Conservation (phyloP, 64 coral and sea anemone species). For the Montipora foliosa region DNA sequence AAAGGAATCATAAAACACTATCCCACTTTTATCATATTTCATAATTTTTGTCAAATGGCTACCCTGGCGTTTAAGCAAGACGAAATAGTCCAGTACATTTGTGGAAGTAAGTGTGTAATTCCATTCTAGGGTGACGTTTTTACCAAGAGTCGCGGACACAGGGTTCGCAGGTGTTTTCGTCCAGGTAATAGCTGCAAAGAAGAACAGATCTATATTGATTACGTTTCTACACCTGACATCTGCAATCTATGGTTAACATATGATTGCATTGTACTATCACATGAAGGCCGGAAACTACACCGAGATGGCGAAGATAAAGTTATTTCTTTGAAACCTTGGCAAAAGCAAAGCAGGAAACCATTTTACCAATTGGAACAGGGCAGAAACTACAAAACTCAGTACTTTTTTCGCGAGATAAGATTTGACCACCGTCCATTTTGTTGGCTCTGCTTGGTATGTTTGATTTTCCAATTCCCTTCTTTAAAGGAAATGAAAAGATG, state of each 20-base stretch:
- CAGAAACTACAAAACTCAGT: background rate
- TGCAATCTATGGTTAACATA: too few relatives aligned
- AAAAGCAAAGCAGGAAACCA: too few relatives aligned
- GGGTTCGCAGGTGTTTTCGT: background rate
- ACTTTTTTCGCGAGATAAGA: too few relatives aligned
- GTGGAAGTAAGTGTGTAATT: background rate
- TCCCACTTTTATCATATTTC: background rate
- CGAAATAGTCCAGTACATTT: background rate
- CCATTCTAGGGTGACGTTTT: constrained; percentile 7
- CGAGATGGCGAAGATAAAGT: too few relatives aligned
- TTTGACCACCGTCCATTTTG: background rate
- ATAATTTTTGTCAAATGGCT: background rate
- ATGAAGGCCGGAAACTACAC: too few relatives aligned
- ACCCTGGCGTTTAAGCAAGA: background rate
- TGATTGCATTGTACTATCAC: too few relatives aligned
- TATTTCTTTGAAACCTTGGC: too few relatives aligned
- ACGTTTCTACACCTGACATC: too few relatives aligned
- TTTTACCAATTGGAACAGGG: too few relatives aligned
- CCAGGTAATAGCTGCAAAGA: constrained; percentile 4
- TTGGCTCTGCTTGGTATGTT: background rate
- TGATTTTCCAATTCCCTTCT: background rate
- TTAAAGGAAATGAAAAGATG: background rate
- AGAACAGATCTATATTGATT: background rate
- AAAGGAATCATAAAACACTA: background rate
- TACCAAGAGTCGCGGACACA: background rate